Percentiles rank a stretch among this genome's conserved stretches.
These are phyloP conservation scores for Ammospiza caudacuta DNA, from an alignment of 2,113 vertebrate species.

Conservation along the genomic window DNA sequence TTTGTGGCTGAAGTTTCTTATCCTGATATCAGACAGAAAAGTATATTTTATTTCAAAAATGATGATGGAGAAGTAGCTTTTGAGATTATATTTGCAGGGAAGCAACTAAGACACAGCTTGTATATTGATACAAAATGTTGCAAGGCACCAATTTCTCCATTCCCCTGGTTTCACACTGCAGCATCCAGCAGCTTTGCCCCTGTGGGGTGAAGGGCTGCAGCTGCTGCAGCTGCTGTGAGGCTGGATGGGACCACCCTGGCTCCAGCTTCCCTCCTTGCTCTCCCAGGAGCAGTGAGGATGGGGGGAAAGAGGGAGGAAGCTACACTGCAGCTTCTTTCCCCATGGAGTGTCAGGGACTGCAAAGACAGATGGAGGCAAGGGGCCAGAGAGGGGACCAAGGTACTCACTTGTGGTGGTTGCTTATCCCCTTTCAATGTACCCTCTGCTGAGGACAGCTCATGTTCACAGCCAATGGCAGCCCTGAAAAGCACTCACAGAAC, in stretches of 20 bases:
- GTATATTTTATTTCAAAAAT: neutral
- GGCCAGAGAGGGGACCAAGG: neutral
- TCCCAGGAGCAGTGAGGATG: neutral
- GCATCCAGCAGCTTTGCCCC: neutral
- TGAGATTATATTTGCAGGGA: neutral
- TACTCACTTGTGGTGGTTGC: rapidly evolving
- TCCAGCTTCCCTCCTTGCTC: neutral
- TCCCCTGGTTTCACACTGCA: neutral
- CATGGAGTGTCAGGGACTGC: neutral
- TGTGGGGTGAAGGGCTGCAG: neutral
- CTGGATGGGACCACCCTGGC: neutral
- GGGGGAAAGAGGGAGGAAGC: neutral
- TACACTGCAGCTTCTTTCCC: neutral
- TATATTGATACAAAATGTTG: neutral
- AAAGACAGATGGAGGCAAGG: neutral
- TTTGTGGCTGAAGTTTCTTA: neutral
- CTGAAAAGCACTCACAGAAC: neutral
- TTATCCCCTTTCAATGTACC: neutral
- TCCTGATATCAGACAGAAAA: neutral
- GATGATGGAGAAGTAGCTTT: neutral
- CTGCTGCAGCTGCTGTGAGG: rapidly evolving
- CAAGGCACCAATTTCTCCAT: neutral
- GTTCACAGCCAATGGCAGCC: neutral
- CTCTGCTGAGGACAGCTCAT: neutral
- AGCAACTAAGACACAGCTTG: neutral